Percentiles rank a stretch among this genome's conserved stretches.
phyloP scores from a whole-genome alignment of 2,888 invertebrate species.

The Drosophila nigritarsus region DNA sequence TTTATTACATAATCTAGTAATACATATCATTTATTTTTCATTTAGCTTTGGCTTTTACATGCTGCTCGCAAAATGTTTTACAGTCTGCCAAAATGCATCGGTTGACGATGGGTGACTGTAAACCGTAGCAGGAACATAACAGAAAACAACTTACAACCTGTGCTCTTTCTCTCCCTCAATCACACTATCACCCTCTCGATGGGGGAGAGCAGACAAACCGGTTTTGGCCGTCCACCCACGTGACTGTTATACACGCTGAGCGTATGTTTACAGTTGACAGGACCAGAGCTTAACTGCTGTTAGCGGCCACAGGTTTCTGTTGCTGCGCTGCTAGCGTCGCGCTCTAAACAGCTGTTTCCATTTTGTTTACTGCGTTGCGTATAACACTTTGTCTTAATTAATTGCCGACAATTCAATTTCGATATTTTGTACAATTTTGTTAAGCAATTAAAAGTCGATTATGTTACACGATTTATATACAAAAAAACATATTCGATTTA shows the following conservation, averaged over 20 bases:
- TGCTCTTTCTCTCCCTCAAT: conserved; percentile 7
- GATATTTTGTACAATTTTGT: background rate
- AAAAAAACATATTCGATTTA: background rate
- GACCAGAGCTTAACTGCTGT: conserved; percentile 45
- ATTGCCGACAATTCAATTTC: conserved; percentile 25
- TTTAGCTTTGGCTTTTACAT: background rate
- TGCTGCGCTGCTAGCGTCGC: conserved; percentile 36
- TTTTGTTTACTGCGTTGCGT: conserved; percentile 53
- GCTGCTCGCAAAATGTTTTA: background rate
- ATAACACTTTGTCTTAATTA: conserved; percentile 43
- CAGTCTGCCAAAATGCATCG: conserved; percentile 7
- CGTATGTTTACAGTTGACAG: conserved; percentile 41
- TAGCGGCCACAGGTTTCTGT: conserved; percentile 73
- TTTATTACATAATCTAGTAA: background rate
- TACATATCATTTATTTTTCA: background rate
- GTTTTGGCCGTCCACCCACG: conserved; percentile 44
- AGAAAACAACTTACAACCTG: conserved; percentile 14
- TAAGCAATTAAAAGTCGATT: background rate
- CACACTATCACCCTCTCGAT: background rate
- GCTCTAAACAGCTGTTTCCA: conserved; percentile 57
- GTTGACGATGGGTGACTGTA: conserved; percentile 3
- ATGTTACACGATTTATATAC: background rate
- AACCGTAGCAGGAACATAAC: conserved; percentile 20
- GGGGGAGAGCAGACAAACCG: conserved; percentile 5
- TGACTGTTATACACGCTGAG: conserved; percentile 52